Percentiles rank a stretch among this genome's conserved stretches.
These are phyloP conservation scores for Mus spretus DNA, from an alignment of 2,797 vertebrate species.

Conservation along the genomic window DNA sequence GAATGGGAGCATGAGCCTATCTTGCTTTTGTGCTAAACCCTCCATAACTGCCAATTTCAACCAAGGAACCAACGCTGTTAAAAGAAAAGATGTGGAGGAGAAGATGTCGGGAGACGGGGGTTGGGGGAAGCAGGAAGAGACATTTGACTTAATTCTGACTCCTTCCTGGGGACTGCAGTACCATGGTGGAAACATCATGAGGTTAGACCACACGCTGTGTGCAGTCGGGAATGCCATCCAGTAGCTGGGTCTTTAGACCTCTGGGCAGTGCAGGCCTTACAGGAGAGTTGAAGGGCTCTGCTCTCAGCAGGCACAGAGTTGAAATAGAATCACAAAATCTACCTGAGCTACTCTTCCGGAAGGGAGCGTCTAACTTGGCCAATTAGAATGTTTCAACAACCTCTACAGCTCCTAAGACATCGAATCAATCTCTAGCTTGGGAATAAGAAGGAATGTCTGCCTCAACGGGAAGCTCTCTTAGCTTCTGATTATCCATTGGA, in stretches of 20 bases:
- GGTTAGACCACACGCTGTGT: neutral
- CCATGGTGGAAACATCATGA: neutral
- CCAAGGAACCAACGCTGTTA: conserved; percentile 35
- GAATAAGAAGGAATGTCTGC: conserved; percentile 24
- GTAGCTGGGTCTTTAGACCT: neutral
- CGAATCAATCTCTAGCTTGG: neutral
- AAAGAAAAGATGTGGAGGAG: conserved; percentile 56
- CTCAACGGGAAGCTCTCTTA: neutral
- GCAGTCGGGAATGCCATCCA: neutral
- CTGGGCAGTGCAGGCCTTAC: neutral
- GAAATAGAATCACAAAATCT: conserved; percentile 1
- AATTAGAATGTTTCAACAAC: neutral
- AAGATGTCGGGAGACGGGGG: neutral
- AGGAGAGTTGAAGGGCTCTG: neutral
- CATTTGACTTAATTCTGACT: conserved; percentile 48
- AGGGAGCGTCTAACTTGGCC: neutral
- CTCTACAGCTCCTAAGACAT: neutral
- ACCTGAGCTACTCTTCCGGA: neutral
- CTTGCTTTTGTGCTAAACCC: conserved; percentile 60
- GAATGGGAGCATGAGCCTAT: conserved; percentile 46
- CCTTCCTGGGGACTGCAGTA: neutral
- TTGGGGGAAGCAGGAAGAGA: conserved; percentile 19
- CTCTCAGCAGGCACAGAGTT: neutral
- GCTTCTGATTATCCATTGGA: conserved; percentile 11
- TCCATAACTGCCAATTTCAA: conserved; percentile 41